phyloP scores from a whole-genome alignment of 1,140 invertebrate genomes.

The Drosophila lacertosa region DNA sequence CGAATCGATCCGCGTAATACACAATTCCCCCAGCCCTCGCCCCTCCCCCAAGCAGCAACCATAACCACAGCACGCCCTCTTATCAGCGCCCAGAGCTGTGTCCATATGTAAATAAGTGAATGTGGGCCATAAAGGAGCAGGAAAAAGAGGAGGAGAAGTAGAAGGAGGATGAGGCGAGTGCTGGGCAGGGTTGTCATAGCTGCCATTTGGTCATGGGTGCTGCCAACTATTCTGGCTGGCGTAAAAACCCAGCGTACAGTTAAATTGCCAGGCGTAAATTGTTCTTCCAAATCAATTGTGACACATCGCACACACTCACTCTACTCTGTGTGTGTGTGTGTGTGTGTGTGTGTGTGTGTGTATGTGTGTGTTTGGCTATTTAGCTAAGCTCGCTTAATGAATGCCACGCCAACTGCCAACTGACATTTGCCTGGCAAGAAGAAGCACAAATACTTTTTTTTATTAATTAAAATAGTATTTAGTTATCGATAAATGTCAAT shows the following conservation, averaged over 20 bases:
- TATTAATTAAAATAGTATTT: background rate
- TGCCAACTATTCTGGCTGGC: constrained; percentile 18
- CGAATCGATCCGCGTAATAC: constrained; percentile 39
- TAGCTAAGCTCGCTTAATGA: constrained; percentile 39
- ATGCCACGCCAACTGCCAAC: constrained; percentile 11
- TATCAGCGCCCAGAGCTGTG: constrained; percentile 33
- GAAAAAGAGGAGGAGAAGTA: no score
- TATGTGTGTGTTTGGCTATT: constrained; percentile 30
- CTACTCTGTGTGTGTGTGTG: background rate
- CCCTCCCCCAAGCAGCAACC: background rate
- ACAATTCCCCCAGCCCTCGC: background rate
- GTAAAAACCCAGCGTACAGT: constrained; percentile 33
- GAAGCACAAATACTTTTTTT: constrained; percentile 3
- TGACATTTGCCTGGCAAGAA: constrained; percentile 9
- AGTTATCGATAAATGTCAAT: background rate
- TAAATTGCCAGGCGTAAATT: constrained; percentile 22
- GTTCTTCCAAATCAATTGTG: constrained; percentile 48
- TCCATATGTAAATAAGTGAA: constrained; percentile 46
- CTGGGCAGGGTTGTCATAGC: constrained; percentile 43
- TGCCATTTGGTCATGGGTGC: constrained; percentile 37
- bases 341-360: constrained; percentile 10
- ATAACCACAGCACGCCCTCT: constrained; percentile 4
- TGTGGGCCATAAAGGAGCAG: background rate
- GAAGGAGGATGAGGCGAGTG: background rate
- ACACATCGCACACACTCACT: constrained; percentile 15